Evolutionary conservation across 2,113 vertebrate species (phyloP), one percentile per base, ranked within the genome.

Genomic region (Tyrannus savana): DNA sequence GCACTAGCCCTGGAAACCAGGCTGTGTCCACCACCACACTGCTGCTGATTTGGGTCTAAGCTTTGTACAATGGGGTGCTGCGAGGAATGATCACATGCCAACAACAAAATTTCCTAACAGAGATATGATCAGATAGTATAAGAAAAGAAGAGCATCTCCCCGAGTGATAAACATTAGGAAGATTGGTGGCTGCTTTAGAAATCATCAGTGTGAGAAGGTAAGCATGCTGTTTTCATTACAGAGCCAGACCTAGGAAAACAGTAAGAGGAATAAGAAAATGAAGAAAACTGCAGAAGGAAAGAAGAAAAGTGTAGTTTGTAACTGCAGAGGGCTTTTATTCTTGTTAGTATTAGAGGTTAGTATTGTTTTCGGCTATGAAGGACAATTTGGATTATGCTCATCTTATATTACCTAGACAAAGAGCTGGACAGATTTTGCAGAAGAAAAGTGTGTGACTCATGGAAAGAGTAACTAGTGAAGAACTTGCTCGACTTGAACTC

Each of bases 381-480:
- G 56, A 69, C 79, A 80, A 63, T 77, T 77, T 75, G 59, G 67
- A 72, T 87, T 94, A 47, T 5, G 10, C 42, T 94, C 75, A 80
- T 95, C 41, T 89, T 90, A 2, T 33, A 53, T 91, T 7, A 3
- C 75, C 77, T 90, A 96, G 88, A 76, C 62, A 80, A 90, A 84
- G 83, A 94, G 28, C 83, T 92, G 86, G 69, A 80, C 69, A 78
- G 62, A 84, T 90, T 96, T 66, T 84, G 73, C 59, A 92, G 37
- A 89, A 73, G 33, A 87, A 50, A 83, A 72, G 12, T 3, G 25
- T 75, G 66, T 96, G 96, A 95, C 88, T 96, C 95, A 96, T 94
- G 92, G 96, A 94, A 97, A 96, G 93, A 94, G 56, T 89, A 96
- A 89, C 79, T 93, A 72, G 88, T 60, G 77, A 84, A 89, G 92